phyloP scores from a whole-genome alignment of 2,797 vertebrate species.

The Notoglanidium macrostoma region DNA sequence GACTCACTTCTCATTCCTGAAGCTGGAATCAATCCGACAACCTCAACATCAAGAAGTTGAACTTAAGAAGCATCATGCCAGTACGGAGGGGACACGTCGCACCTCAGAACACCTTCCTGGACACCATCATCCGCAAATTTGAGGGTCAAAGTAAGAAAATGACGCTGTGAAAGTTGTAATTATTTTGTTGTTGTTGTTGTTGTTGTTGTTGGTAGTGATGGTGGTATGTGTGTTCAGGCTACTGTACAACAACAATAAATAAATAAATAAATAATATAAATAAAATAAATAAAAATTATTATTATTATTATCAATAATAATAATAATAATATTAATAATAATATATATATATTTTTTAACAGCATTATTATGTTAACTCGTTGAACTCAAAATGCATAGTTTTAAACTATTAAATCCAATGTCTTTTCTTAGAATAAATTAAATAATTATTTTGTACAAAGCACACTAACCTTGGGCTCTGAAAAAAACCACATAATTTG shows the following conservation, averaged over 20 bases:
- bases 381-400: background rate
- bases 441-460: background rate
- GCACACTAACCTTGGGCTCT: background rate
- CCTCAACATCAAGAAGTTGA: conserved; percentile 6
- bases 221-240: background rate
- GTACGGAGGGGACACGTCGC: conserved; percentile 89
- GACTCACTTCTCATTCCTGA: conserved; percentile 1
- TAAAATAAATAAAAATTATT: background rate
- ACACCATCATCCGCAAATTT: conserved; percentile 90
- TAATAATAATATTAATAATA: background rate
- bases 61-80: conserved; percentile 73
- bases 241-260: background rate
- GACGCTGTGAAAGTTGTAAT: background rate
- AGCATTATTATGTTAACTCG: too few relatives aligned
- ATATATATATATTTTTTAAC: background rate
- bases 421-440: background rate
- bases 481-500: background rate
- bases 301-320: background rate
- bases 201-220: background rate
- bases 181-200: background rate
- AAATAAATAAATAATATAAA: background rate
- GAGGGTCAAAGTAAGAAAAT: conserved; percentile 83
- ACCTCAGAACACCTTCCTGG: conserved; percentile 88
- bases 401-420: background rate
- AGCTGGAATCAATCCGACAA: background rate